These are phyloP conservation scores for Drosophila arizonae DNA, from an alignment of 1,140 invertebrate genomes.

Conservation along the genomic window DNA sequence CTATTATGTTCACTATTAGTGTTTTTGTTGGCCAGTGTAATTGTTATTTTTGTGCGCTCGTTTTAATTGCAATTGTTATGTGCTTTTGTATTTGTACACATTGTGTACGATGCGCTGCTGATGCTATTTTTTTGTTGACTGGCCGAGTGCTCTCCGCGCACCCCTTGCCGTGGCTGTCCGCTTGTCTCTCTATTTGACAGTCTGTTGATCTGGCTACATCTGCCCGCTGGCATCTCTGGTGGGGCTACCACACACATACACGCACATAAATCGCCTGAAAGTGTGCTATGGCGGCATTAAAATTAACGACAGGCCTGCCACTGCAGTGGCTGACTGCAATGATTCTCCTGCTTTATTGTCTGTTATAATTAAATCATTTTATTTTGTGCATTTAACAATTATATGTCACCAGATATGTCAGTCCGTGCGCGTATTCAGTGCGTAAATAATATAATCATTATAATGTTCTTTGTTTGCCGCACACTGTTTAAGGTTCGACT, in stretches of 20 bases:
- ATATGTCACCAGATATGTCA: constrained; percentile 42
- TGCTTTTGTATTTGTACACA: constrained; percentile 32
- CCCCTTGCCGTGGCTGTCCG: neutral
- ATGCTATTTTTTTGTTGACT: constrained; percentile 8
- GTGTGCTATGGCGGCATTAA: constrained; percentile 37
- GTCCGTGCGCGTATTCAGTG: constrained; percentile 6
- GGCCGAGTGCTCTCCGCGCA: neutral
- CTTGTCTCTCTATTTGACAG: constrained; percentile 21
- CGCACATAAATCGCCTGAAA: constrained; percentile 36
- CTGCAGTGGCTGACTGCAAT: constrained; percentile 61
- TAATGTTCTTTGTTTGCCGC: constrained; percentile 28
- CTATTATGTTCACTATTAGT: constrained; percentile 18
- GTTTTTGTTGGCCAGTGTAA: constrained; percentile 40
- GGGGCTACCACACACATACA: constrained; percentile 40
- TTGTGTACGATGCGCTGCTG: constrained; percentile 43
- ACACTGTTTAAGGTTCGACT: constrained; percentile 53
- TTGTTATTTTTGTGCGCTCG: constrained; percentile 61
- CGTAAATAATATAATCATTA: constrained; percentile 42
- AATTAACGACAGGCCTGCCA: constrained; percentile 29
- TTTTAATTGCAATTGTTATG: constrained; percentile 77
- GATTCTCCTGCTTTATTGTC: constrained; percentile 77
- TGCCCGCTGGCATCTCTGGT: constrained; percentile 38
- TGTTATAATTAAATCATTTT: constrained; percentile 81
- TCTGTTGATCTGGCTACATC: constrained; percentile 11
- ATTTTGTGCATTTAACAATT: constrained; percentile 76